Conservation (phyloP, 2,888 invertebrate genomes). For the Elysia crispata region DNA sequence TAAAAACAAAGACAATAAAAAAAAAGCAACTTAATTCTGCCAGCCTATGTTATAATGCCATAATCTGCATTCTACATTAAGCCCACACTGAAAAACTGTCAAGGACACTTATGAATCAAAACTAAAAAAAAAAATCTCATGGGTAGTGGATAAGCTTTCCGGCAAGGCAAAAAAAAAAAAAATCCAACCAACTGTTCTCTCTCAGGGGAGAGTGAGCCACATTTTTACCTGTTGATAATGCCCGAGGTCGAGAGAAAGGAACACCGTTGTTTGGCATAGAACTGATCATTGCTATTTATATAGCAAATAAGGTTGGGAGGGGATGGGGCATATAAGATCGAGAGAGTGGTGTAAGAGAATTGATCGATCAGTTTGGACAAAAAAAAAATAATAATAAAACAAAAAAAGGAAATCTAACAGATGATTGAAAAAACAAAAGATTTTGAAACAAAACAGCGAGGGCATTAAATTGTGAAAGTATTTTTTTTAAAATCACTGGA, state of each 20-base stretch:
- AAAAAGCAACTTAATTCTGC: background rate
- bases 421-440: background rate
- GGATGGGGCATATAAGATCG: background rate
- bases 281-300: slow-evolving; percentile 45
- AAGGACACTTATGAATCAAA: too few species aligned
- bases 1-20: background rate
- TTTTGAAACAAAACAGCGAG: background rate
- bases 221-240: slow-evolving; percentile 49
- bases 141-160: too few species aligned
- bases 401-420: background rate
- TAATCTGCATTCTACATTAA: background rate
- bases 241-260: slow-evolving; percentile 36
- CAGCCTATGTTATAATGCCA: background rate
- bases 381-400: background rate
- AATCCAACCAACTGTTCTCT: too few species aligned
- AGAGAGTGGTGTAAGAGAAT: background rate
- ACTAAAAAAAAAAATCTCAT: too few species aligned
- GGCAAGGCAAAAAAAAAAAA: too few species aligned
- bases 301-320: background rate
- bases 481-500: too few species aligned
- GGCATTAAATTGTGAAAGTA: too few species aligned
- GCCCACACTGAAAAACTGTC: background rate
- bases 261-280: slow-evolving; percentile 43
- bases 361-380: too few species aligned
- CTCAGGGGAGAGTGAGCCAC: background rate